phyloP scores from a whole-genome alignment of 2,113 vertebrate species.

The Furnarius figulus region DNA sequence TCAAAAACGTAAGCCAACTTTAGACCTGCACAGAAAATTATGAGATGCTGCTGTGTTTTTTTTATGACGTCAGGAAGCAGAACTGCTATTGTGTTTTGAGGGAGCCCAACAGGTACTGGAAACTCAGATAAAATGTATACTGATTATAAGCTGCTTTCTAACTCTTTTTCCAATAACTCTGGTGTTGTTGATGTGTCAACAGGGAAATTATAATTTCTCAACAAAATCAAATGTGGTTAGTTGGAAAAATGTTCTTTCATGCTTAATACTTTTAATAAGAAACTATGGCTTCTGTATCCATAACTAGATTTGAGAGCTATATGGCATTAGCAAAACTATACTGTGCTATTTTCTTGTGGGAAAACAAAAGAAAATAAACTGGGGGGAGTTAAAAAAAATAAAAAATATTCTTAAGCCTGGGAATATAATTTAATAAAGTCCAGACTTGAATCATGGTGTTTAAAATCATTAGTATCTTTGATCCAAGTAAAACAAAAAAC shows the following conservation, averaged over 20 bases:
- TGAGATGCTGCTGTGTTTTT: neutral
- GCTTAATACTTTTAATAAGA: neutral
- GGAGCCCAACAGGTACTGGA: neutral
- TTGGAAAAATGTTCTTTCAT: neutral
- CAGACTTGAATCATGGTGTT: neutral
- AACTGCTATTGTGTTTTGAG: neutral
- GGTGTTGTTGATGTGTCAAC: neutral
- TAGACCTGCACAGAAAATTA: neutral
- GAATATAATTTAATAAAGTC: neutral
- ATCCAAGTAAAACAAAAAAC: slow-evolving; percentile 1
- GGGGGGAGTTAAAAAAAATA: no score
- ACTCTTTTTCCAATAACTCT: neutral
- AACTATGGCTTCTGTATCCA: neutral
- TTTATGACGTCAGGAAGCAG: neutral
- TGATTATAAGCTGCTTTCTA: neutral
- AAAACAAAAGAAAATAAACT: slow-evolving; percentile 8
- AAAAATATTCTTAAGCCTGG: neutral
- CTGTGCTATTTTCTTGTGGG: neutral
- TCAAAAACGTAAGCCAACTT: neutral
- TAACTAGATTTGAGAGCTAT: neutral
- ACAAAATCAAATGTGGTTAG: neutral
- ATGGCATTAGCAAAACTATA: neutral
- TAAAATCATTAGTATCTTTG: neutral
- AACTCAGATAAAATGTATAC: neutral
- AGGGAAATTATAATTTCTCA: neutral